These are phyloP conservation scores for Callimorpha dominula DNA, from an alignment of 2,888 invertebrate species.

Conservation along the genomic window DNA sequence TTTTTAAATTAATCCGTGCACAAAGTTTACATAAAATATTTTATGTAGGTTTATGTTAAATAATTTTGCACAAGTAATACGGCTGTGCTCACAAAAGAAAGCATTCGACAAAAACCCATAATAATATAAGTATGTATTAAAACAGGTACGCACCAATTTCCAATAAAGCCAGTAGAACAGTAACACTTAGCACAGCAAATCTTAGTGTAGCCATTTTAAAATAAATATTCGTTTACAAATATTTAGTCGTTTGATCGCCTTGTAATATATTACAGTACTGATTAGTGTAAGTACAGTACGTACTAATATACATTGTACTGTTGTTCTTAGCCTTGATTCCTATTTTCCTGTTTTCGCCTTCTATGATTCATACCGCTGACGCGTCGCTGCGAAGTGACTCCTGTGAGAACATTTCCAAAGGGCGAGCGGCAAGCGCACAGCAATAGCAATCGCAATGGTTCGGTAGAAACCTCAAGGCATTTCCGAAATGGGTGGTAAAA, in stretches of 20 bases:
- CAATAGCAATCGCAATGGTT: too few species aligned
- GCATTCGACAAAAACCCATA: too few species aligned
- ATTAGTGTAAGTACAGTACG: neutral
- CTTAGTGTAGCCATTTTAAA: neutral
- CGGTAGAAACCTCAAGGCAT: too few species aligned
- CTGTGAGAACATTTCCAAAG: too few species aligned
- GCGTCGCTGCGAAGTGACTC: too few species aligned
- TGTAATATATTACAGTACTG: neutral
- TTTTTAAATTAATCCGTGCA: too few species aligned
- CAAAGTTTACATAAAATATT: too few species aligned
- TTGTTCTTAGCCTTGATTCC: neutral
- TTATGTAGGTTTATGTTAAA: too few species aligned
- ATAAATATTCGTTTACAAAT: neutral
- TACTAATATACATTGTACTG: neutral
- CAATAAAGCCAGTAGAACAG: neutral
- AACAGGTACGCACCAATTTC: constrained; percentile 1
- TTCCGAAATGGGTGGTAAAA: too few species aligned
- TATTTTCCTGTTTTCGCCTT: neutral
- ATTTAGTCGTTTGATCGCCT: neutral
- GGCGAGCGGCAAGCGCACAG: too few species aligned
- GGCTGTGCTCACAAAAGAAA: too few species aligned
- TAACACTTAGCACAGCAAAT: neutral
- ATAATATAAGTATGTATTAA: neutral
- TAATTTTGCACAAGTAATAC: too few species aligned
- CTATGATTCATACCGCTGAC: neutral